These are phyloP conservation scores for Drosophila gunungcola DNA, from an alignment of 1,140 invertebrate species.

Conservation along the genomic window DNA sequence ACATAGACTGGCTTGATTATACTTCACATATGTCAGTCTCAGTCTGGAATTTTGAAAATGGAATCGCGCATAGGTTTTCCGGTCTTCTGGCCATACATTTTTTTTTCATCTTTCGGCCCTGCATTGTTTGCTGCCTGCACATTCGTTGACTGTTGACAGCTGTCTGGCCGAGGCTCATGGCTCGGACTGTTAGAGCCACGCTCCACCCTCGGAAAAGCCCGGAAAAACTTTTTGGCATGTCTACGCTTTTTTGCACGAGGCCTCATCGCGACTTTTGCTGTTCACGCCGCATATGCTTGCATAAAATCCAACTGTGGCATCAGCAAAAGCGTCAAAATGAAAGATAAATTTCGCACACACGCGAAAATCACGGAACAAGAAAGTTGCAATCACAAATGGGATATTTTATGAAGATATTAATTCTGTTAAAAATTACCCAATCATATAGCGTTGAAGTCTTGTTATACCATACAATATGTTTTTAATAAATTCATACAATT, in stretches of 20 bases:
- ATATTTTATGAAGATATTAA: not conserved
- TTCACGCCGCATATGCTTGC: conserved; percentile 77
- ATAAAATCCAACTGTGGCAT: conserved; percentile 62
- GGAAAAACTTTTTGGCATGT: conserved; percentile 52
- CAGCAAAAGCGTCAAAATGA: conserved; percentile 61
- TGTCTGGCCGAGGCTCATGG: conserved; percentile 48
- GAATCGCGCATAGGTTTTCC: conserved; percentile 15
- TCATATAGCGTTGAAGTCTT: not conserved
- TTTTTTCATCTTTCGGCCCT: conserved; percentile 6
- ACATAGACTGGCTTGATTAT: conserved; percentile 1
- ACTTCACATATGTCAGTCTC: conserved; percentile 40
- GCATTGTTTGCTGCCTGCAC: conserved; percentile 56
- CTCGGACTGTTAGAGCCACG: conserved; percentile 4
- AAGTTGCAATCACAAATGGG: conserved; percentile 18
- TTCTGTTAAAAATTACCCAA: not conserved
- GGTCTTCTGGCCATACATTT: conserved; percentile 3
- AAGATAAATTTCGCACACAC: conserved; percentile 75
- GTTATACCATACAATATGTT: too few species aligned
- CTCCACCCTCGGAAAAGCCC: not conserved
- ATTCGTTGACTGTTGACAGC: conserved; percentile 72
- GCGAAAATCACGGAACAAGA: conserved; percentile 28
- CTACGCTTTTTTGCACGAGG: conserved; percentile 28
- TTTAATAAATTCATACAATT: too few species aligned
- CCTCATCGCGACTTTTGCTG: conserved; percentile 36
- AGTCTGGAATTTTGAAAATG: conserved; percentile 26